phyloP scores from a whole-genome alignment of 2,888 invertebrate species.

The Cancer borealis region DNA sequence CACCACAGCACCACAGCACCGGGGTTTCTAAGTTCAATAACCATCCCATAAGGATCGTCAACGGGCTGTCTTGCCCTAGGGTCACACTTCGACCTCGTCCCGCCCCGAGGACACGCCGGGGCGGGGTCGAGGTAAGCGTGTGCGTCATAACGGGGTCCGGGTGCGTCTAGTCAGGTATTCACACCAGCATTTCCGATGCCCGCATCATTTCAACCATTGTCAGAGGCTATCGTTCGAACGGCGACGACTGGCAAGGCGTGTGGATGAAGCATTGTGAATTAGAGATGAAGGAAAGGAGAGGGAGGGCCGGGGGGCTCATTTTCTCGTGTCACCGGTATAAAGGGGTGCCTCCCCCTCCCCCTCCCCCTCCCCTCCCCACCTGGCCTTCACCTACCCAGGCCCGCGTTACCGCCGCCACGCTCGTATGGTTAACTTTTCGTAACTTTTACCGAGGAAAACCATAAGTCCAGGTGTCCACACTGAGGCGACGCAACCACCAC shows the following conservation, averaged over 20 bases:
- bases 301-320: conserved; percentile 68
- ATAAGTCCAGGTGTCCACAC: neutral
- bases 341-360: conserved; percentile 57
- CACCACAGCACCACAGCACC: conserved; percentile 29
- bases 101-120: neutral
- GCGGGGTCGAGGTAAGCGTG: neutral
- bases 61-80: neutral
- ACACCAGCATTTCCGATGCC: conserved; percentile 70
- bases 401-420: neutral
- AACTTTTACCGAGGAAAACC: neutral
- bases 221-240: conserved; percentile 56
- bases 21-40: conserved; percentile 35
- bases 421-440: conserved; percentile 50
- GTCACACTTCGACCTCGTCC: neutral
- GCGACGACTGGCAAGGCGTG: neutral
- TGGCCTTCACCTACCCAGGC: neutral
- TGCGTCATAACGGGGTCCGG: conserved; percentile 62
- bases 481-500: neutral
- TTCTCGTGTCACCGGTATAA: conserved; percentile 74
- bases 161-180: conserved; percentile 68
- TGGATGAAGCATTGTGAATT: conserved; percentile 67
- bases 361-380: conserved; percentile 4
- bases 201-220: conserved; percentile 63
- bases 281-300: conserved; percentile 56
- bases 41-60: neutral